A percentile compares a stretch with the other conserved stretches of the same genome.
Conservation (phyloP, 2,888 invertebrate species). For the Scotopteryx bipunctaria region DNA sequence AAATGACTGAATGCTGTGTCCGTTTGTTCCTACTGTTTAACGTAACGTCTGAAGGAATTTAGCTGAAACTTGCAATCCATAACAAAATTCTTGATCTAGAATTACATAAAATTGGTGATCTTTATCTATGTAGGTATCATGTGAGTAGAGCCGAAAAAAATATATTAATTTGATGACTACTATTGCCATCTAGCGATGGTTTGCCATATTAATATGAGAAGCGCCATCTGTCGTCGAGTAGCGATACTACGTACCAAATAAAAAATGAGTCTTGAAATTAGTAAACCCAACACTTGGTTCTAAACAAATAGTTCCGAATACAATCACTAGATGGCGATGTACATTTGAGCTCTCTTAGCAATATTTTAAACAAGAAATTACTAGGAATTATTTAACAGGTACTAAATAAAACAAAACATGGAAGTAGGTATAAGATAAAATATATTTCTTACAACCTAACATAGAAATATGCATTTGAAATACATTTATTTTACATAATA, state of each 20-base stretch:
- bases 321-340: constrained; percentile 8
- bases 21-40: no score
- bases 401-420: constrained; percentile 5
- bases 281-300: no score
- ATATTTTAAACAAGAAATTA: not conserved
- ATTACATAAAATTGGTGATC: no score
- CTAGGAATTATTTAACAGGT: no score
- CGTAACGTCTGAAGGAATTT: no score
- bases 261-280: no score
- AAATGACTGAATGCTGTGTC: no score
- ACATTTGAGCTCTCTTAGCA: not conserved
- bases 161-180: constrained; percentile 4
- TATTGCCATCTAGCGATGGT: constrained; percentile 36
- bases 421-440: constrained; percentile 32
- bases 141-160: no score
- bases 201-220: constrained; percentile 11
- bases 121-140: no score
- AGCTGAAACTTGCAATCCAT: no score
- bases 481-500: constrained; percentile 23
- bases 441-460: constrained; percentile 60
- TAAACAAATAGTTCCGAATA: no score
- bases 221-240: constrained; percentile 29
- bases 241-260: constrained; percentile 9
- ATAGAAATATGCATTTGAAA: constrained; percentile 37
- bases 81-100: no score